These are phyloP conservation scores for Rhynchophorus ferrugineus DNA, from an alignment of 1,140 invertebrate genomes.

Conservation along the genomic window DNA sequence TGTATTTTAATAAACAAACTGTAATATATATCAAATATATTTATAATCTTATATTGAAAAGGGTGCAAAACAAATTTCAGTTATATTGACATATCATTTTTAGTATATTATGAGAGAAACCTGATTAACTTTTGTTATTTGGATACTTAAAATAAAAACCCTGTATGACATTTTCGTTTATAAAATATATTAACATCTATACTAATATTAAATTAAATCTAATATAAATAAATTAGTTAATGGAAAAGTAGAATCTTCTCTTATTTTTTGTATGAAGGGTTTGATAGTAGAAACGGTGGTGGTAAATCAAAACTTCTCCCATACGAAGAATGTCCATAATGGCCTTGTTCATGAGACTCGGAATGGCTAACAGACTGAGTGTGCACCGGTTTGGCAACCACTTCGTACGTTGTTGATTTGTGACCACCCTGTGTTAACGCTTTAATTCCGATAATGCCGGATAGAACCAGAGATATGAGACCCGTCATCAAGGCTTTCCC, in stretches of 20 bases:
- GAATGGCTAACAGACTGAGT: slow-evolving; percentile 64
- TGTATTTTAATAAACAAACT: too few relatives aligned
- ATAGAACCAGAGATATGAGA: slow-evolving; percentile 67
- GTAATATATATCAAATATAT: too few relatives aligned
- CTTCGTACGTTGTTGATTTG: slow-evolving; percentile 74
- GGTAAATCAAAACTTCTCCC: slow-evolving; percentile 42
- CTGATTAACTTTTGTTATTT: neutral
- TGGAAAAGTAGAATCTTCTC: too few relatives aligned
- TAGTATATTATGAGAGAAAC: neutral
- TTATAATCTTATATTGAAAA: too few relatives aligned
- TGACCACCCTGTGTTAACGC: slow-evolving; percentile 56
- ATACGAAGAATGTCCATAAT: slow-evolving; percentile 51
- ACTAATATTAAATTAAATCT: too few relatives aligned
- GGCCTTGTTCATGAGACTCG: slow-evolving; percentile 49
- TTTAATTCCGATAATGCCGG: slow-evolving; percentile 68
- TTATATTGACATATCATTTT: too few relatives aligned
- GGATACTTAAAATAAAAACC: slow-evolving; percentile 1
- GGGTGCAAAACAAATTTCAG: too few relatives aligned
- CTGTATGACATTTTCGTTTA: too few relatives aligned
- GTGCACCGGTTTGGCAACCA: slow-evolving; percentile 73
- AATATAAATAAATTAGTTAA: too few relatives aligned
- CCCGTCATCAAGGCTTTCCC: slow-evolving; percentile 79
- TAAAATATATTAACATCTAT: too few relatives aligned
- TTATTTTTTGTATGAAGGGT: too few relatives aligned
- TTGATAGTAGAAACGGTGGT: neutral